Evolutionary conservation across 2,888 invertebrate species (phyloP).

Genomic region (Hydraecia micacea): DNA sequence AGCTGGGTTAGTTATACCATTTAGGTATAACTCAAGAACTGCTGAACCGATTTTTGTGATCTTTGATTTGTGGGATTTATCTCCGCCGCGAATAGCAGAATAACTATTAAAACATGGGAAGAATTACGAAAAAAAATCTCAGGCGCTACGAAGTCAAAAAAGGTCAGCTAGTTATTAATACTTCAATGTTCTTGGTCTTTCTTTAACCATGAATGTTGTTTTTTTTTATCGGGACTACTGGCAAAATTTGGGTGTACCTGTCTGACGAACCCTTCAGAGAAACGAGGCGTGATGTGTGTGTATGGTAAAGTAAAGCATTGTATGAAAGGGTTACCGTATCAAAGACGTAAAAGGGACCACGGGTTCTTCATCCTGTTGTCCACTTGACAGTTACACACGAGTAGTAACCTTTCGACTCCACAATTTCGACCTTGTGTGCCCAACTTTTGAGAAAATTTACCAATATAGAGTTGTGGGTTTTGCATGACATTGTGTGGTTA

Average conservation of each 20-base stretch:
- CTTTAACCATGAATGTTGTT: too few species aligned
- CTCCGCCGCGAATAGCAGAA: too few species aligned
- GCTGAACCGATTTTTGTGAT: too few species aligned
- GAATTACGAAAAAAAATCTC: too few species aligned
- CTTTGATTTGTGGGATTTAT: too few species aligned
- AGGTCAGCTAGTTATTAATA: too few species aligned
- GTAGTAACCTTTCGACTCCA: conserved; percentile 16
- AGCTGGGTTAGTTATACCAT: too few species aligned
- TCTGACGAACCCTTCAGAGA: neutral
- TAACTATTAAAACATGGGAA: too few species aligned
- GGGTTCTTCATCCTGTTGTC: conserved; percentile 29
- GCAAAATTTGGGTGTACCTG: neutral
- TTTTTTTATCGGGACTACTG: too few species aligned
- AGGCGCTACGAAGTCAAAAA: too few species aligned
- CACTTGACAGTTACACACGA: conserved; percentile 50
- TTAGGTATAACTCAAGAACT: too few species aligned
- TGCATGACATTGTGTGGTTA: conserved; percentile 25
- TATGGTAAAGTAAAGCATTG: conserved; percentile 28
- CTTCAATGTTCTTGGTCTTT: too few species aligned
- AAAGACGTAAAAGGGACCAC: conserved; percentile 47
- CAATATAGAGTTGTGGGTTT: conserved; percentile 29
- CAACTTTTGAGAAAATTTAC: conserved; percentile 12
- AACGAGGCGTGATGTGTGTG: neutral
- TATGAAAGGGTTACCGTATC: conserved; percentile 34
- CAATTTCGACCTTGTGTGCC: neutral